These are phyloP conservation scores for Nomada fucata DNA, from an alignment of 2,888 invertebrate species.

Conservation along the genomic window DNA sequence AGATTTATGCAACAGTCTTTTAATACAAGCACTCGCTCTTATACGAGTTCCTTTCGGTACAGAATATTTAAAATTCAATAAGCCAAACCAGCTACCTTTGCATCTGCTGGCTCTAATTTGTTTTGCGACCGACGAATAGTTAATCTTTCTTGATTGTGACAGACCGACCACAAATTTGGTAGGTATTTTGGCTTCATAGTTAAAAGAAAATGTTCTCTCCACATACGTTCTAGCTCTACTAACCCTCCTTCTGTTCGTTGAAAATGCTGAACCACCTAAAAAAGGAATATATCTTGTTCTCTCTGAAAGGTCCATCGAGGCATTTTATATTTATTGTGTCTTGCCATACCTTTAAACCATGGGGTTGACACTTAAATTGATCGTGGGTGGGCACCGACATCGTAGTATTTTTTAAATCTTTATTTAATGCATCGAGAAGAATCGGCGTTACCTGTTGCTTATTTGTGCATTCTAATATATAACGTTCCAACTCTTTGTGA, in stretches of 20 bases:
- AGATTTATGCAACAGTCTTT: conserved; percentile 70
- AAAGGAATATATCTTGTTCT: conserved; percentile 12
- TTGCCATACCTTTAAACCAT: conserved; percentile 77
- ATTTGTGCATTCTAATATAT: conserved; percentile 73
- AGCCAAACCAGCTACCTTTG: conserved; percentile 77
- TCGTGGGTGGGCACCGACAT: conserved; percentile 36
- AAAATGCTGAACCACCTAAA: conserved; percentile 87
- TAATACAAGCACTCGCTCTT: conserved; percentile 78
- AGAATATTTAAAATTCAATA: conserved; percentile 57
- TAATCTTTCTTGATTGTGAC: conserved; percentile 88
- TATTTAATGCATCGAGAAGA: conserved; percentile 71
- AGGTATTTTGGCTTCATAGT: conserved; percentile 90
- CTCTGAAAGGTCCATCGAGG: background rate
- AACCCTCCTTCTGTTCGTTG: conserved; percentile 86
- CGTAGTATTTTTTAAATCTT: conserved; percentile 69
- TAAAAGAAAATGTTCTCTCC: conserved; percentile 91
- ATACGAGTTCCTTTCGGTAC: conserved; percentile 77
- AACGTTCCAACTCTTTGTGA: conserved; percentile 76
- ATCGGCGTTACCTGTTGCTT: conserved; percentile 71
- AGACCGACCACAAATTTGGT: conserved; percentile 91
- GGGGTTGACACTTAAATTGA: conserved; percentile 72
- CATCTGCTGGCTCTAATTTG: conserved; percentile 80
- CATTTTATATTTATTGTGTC: background rate
- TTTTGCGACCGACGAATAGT: conserved; percentile 79
- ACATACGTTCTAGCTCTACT: conserved; percentile 88